A percentile compares a stretch with the other conserved stretches of the same genome.
phyloP scores from a whole-genome alignment of 2,888 invertebrate species.

The Plusia festucae region DNA sequence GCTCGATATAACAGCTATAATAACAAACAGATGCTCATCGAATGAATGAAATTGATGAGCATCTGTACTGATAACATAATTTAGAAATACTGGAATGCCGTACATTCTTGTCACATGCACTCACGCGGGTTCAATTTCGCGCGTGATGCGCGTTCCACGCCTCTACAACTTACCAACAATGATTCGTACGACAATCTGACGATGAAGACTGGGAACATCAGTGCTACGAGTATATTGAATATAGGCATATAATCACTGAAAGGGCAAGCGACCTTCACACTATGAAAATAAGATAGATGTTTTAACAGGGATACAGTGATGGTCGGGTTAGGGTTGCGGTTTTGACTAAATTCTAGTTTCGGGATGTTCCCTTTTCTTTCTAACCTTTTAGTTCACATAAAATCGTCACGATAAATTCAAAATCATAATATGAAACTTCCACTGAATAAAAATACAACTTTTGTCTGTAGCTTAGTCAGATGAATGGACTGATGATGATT shows the following conservation, averaged over 20 bases:
- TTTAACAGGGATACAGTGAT: neutral
- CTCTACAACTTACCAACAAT: neutral
- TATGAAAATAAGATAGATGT: conserved; percentile 1
- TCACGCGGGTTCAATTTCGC: neutral
- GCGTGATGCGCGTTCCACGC: neutral
- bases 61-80: neutral
- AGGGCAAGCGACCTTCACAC: neutral
- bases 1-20: neutral
- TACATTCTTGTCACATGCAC: neutral
- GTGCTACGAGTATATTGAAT: too few relatives aligned
- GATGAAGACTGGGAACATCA: neutral
- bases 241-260: neutral
- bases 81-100: neutral
- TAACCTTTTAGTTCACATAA: too few relatives aligned
- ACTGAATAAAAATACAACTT: too few relatives aligned
- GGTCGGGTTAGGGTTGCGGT: neutral
- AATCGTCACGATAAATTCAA: too few relatives aligned
- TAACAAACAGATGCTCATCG: too few relatives aligned
- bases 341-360: neutral
- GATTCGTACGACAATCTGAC: neutral
- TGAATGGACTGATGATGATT: too few relatives aligned
- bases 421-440: too few relatives aligned
- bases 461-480: too few relatives aligned
- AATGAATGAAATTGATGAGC: too few relatives aligned
- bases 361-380: too few relatives aligned